Evolutionary conservation across 2,113 vertebrate genomes (phyloP).

Genomic region (Scomber colias): DNA sequence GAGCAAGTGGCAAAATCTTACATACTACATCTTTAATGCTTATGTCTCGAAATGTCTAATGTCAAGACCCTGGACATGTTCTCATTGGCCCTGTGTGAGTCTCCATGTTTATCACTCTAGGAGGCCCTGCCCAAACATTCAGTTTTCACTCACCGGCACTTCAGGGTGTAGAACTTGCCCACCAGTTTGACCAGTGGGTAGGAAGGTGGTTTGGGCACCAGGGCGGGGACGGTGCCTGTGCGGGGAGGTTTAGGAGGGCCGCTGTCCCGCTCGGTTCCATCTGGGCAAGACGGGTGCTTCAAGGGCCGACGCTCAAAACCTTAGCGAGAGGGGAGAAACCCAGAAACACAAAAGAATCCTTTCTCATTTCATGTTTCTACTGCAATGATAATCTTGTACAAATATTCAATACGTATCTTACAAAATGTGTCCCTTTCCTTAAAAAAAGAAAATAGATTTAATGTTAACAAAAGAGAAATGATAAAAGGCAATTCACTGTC

Average conservation of each 20-base stretch:
- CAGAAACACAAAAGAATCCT: not conserved
- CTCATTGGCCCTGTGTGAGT: not conserved
- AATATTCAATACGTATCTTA: not conserved
- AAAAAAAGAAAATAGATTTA: not conserved
- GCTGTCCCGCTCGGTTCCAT: slow-evolving; percentile 86
- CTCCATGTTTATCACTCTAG: no score
- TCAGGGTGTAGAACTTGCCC: slow-evolving; percentile 96
- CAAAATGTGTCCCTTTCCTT: no score
- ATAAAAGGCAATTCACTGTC: slow-evolving; percentile 6
- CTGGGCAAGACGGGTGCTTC: slow-evolving; percentile 84
- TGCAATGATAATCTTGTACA: not conserved
- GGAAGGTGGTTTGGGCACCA: slow-evolving; percentile 93
- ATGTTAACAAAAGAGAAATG: not conserved
- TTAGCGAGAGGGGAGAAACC: slow-evolving; percentile 52
- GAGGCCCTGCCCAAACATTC: not conserved
- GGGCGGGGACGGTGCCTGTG: slow-evolving; percentile 91
- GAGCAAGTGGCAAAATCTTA: no score
- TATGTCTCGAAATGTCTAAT: slow-evolving; percentile 12
- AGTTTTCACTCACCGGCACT: slow-evolving; percentile 90
- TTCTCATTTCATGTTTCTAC: not conserved
- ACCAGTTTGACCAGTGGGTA: slow-evolving; percentile 95
- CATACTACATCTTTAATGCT: not conserved
- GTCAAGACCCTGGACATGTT: not conserved
- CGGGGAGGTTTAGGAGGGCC: slow-evolving; percentile 88
- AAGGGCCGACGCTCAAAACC: slow-evolving; percentile 91